Evolutionary conservation across 2,113 vertebrate species (phyloP).

Genomic region (Corythornis madagascariensis): DNA sequence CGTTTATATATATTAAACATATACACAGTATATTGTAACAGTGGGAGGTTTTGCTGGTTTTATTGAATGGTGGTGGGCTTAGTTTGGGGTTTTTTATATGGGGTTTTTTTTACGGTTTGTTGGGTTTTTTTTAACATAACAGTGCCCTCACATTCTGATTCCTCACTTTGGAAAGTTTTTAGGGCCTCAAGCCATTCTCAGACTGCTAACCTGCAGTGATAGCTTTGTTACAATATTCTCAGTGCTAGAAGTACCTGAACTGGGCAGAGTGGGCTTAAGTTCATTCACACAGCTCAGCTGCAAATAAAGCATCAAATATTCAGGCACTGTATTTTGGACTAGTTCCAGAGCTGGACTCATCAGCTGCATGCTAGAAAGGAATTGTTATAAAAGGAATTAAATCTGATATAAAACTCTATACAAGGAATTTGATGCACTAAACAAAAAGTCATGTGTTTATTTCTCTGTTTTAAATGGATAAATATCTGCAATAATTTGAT

Average conservation of each 20-base stretch:
- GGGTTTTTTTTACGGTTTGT: neutral
- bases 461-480: neutral
- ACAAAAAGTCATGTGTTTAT: neutral
- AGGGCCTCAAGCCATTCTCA: neutral
- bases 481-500: neutral
- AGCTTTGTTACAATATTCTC: neutral
- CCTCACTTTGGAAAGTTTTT: neutral
- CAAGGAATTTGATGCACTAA: neutral
- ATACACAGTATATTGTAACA: neutral
- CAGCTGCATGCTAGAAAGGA: neutral
- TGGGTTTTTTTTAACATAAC: neutral
- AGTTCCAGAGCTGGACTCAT: neutral
- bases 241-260: neutral
- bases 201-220: neutral
- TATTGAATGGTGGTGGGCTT: neutral
- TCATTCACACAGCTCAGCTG: neutral
- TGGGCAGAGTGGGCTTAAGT: neutral
- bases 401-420: neutral
- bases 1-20: neutral
- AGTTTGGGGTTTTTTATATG: neutral
- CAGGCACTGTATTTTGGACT: neutral
- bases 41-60: rapidly evolving
- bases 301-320: neutral
- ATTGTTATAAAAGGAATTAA: neutral
- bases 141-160: neutral